Percentiles rank a stretch among this genome's conserved stretches.
Conservation (phyloP, 2,113 vertebrate genomes). For the Gymnocephalus cernua region DNA sequence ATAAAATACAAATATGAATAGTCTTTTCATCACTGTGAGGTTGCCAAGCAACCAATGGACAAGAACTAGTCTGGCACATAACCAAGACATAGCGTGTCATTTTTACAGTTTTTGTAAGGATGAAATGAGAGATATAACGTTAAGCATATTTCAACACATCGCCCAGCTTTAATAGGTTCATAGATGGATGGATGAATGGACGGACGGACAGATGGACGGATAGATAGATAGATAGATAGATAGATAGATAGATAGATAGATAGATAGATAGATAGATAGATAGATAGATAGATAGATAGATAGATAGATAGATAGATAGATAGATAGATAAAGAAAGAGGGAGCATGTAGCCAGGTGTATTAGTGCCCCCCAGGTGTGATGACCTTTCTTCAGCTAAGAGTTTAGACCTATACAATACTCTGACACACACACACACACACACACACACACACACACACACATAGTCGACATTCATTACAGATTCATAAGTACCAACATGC, state of each 20-base stretch:
- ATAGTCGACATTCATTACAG: slow-evolving; percentile 70
- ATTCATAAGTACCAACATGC: slow-evolving; percentile 81
- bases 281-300: not conserved
- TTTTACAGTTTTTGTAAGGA: not conserved
- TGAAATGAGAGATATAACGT: too few relatives aligned
- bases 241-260: not conserved
- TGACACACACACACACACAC: slow-evolving; percentile 25
- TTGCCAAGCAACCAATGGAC: not conserved
- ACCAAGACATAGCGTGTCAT: not conserved
- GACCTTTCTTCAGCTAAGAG: slow-evolving; percentile 78
- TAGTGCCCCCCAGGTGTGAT: slow-evolving; percentile 61
- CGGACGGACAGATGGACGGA: not conserved
- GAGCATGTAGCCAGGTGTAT: slow-evolving; percentile 57
- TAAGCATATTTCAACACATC: not conserved
- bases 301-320: slow-evolving; percentile 8
- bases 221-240: slow-evolving; percentile 14
- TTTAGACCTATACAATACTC: slow-evolving; percentile 39
- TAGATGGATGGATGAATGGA: not conserved
- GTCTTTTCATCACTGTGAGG: not conserved
- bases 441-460: slow-evolving; percentile 7
- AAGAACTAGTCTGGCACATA: not conserved
- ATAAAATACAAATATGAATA: not conserved
- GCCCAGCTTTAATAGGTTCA: not conserved
- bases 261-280: slow-evolving; percentile 15
- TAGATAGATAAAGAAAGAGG: slow-evolving; percentile 29